Evolutionary conservation across 2,888 invertebrate genomes (phyloP), one percentile per base, ranked within the genome.

Genomic region (Ecdyonurus torrentis): DNA sequence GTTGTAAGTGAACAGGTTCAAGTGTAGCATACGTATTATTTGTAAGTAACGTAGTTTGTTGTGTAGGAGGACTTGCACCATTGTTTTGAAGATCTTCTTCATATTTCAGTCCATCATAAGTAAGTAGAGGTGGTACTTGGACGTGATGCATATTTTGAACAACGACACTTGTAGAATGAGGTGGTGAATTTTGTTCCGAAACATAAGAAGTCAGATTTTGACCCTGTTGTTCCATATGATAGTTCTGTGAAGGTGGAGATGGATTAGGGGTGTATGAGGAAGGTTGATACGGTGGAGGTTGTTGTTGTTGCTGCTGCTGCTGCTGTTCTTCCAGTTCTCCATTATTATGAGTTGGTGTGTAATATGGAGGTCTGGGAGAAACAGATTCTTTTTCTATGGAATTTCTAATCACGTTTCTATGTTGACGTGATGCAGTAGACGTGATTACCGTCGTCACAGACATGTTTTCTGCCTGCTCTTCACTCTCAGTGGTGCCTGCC

Each of bases 191-290:
- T 37, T 37, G 37, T 37, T 37, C 7, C 15, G 5, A 15, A 37
- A 37, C 37, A 37, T 37, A 37, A n/a, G n/a, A n/a, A n/a, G n/a
- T n/a, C n/a, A n/a, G n/a, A 37, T 37, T 5, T 37, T 37, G 37
- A 37, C 15, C 15, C 15, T 37, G 37, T 37, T 37, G 37, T 15
- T 37, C 37, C 37, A 37, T 10, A 37, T 37, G 37, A 37, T 37
- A 37, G 15, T 37, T 37, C 15, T 37, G 37, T 37, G 37, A 37
- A 37, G 37, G 37, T n/a, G n/a, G n/a, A 37, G 37, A 37, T 10
- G 37, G 37, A 37, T 37, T 37, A 10, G 37, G 37, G 37, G 37
- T 37, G 37, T 78, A 76, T 70, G 81, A 82, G 2, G n/a, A 58
- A 52, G 60, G 7, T 20, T 25, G 59, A 63, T 10, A 25, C 18